Conservation (phyloP, 2,888 invertebrate species). For the Lycia hirtaria region DNA sequence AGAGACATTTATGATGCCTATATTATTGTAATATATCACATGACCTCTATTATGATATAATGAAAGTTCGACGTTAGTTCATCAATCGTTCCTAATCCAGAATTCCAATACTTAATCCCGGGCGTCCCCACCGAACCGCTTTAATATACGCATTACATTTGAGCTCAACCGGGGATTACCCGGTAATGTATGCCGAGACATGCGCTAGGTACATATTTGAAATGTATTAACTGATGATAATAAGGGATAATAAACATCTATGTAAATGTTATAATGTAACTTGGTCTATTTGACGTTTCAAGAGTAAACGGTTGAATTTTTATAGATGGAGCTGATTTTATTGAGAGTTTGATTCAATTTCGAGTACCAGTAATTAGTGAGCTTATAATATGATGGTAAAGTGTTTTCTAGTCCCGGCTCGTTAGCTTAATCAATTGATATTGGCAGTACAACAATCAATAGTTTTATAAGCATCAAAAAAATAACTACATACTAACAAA, state of each 20-base stretch:
- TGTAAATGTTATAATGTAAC: neutral
- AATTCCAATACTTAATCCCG: constrained; percentile 68
- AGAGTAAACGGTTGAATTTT: no score
- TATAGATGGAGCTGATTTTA: no score
- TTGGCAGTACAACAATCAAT: no score
- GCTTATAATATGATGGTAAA: no score
- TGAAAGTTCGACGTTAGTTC: constrained; percentile 58
- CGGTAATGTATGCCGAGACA: constrained; percentile 58
- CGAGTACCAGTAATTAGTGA: no score
- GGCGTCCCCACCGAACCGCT: constrained; percentile 66
- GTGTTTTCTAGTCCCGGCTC: no score
- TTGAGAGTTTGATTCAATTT: no score
- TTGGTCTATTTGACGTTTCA: no score
- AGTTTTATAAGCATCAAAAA: no score
- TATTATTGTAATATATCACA: neutral
- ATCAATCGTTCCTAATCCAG: constrained; percentile 36
- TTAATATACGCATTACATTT: constrained; percentile 78
- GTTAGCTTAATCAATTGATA: no score
- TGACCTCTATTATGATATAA: constrained; percentile 58
- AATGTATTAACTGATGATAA: constrained; percentile 13
- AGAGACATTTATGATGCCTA: no score
- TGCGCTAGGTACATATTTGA: constrained; percentile 21
- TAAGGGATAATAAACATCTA: neutral
- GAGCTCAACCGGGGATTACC: constrained; percentile 68
- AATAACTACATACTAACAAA: no score